Conservation (phyloP, 2,888 invertebrate species). For the Phytoseiulus persimilis region DNA sequence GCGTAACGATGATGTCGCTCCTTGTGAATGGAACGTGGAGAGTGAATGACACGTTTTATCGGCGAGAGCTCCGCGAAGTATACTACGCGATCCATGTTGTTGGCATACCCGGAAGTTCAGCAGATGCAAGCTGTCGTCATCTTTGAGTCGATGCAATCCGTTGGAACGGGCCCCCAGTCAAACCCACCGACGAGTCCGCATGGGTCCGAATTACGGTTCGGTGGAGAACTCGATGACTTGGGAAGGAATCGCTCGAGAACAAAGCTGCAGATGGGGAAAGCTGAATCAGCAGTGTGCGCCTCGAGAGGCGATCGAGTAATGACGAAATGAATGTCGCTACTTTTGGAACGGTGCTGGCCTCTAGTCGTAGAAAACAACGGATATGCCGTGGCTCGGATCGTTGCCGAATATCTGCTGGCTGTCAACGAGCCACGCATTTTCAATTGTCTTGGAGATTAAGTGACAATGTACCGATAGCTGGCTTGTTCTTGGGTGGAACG, state of each 20-base stretch:
- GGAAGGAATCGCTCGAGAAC: too few relatives aligned
- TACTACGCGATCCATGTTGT: background rate
- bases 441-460: background rate
- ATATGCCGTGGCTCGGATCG: background rate
- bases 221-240: too few relatives aligned
- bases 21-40: background rate
- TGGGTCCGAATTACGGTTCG: too few relatives aligned
- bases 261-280: background rate
- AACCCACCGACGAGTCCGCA: too few relatives aligned
- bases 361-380: background rate
- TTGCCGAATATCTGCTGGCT: background rate
- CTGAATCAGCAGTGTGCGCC: background rate
- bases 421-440: background rate
- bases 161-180: too few relatives aligned
- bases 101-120: background rate
- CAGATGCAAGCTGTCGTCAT: background rate
- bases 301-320: background rate
- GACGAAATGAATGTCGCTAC: background rate
- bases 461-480: background rate
- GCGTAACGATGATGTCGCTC: too few relatives aligned
- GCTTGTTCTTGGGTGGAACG: too few relatives aligned
- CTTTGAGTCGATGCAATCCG: too few relatives aligned
- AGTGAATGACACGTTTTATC: background rate
- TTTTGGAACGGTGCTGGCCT: background rate
- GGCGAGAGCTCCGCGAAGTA: background rate